Evolutionary conservation across 2,888 invertebrate species (phyloP), one percentile per base, ranked within the genome.

Genomic region (Cyrtodaria siliqua): DNA sequence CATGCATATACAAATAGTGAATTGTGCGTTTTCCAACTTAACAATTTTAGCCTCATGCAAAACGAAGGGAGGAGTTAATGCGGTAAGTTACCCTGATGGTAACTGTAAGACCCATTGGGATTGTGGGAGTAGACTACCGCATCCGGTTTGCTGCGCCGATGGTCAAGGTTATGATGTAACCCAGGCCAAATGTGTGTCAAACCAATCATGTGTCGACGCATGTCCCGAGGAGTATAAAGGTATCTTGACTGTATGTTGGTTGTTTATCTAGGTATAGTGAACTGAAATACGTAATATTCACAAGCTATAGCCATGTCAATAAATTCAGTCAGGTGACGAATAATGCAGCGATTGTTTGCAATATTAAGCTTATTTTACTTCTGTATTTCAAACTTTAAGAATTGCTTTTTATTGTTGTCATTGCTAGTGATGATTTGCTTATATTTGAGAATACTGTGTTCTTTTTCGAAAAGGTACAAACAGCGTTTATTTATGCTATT

Each of bases 31-130:
- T n/a, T n/a, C n/a, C n/a, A n/a, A n/a, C n/a, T n/a, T n/a, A n/a
- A n/a, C n/a, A n/a, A n/a, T n/a, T n/a, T n/a, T n/a, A n/a, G n/a
- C n/a, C n/a, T n/a, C n/a, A n/a, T n/a, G n/a, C n/a, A n/a, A n/a
- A n/a, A n/a, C n/a, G 40, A 38, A 8, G 40, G 9, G 16, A 1
- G 50, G 50, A 27, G 50, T 29, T 4, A n/a, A 38, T 0, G 60
- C 63, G 1, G 66, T 64, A 38, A 47, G 27, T 29, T 63, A 62
- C 16, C 50, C 66, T 33, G 77, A 77, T 47, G 61, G 60, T 27
- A 72, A 79, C 40, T 79, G 79, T 44, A 50, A 38, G 18, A 79
- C 79, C 2, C 75, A 72, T 53, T 79, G 75, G 74, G 60, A 79
- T 18, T 79, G 79, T 47, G 67, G 68, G 20, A 33, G 75, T 23